phyloP scores from a whole-genome alignment of 2,888 invertebrate genomes.

The Gymnocheta viridis region DNA sequence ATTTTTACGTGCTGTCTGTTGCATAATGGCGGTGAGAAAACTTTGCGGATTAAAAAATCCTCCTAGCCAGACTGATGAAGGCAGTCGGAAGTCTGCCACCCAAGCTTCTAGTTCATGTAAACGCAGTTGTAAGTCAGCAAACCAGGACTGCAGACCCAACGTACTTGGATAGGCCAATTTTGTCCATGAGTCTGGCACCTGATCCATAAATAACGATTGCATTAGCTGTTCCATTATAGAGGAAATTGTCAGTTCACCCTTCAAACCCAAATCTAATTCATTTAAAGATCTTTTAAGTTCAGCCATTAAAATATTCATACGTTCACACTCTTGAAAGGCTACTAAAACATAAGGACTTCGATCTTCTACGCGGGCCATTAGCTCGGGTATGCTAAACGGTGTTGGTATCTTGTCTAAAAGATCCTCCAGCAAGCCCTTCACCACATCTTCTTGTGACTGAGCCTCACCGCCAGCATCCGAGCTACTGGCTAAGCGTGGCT shows the following conservation, averaged over 20 bases:
- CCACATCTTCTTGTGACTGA: conserved; percentile 89
- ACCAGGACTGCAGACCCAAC: conserved; percentile 92
- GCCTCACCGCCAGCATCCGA: conserved; percentile 84
- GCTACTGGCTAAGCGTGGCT: conserved; percentile 91
- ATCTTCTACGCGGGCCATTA: conserved; percentile 94
- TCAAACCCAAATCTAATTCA: conserved; percentile 94
- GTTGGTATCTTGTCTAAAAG: conserved; percentile 94
- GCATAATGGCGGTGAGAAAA: conserved; percentile 98
- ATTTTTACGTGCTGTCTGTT: conserved; percentile 96
- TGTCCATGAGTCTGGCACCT: conserved; percentile 93
- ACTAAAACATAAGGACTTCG: conserved; percentile 95
- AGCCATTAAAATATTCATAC: conserved; percentile 93
- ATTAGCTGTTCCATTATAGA: conserved; percentile 94
- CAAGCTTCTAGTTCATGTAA: conserved; percentile 92
- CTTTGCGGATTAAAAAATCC: conserved; percentile 99
- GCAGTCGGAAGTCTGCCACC: conserved; percentile 94
- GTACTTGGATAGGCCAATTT: conserved; percentile 94
- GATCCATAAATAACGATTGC: conserved; percentile 93
- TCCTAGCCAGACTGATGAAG: conserved; percentile 94
- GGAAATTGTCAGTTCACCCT: conserved; percentile 96
- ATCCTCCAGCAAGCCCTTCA: conserved; percentile 89
- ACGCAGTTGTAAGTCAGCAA: conserved; percentile 91
- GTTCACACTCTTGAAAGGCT: conserved; percentile 95
- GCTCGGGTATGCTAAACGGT: conserved; percentile 92
- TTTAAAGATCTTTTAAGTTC: conserved; percentile 91